phyloP scores from a whole-genome alignment of 2,888 invertebrate genomes.

The Mylabris sibirica region DNA sequence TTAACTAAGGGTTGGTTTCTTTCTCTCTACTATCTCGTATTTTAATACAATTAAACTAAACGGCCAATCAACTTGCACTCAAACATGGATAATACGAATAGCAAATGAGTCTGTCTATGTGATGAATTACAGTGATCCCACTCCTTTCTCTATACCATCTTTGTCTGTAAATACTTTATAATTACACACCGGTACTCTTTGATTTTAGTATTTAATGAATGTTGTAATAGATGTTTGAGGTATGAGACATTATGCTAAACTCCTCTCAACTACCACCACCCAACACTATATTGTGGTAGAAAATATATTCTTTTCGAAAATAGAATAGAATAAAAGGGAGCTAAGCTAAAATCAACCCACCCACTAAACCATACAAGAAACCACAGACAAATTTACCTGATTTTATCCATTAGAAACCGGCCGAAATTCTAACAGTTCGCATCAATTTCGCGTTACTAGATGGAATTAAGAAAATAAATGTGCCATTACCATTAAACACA shows the following conservation, averaged over 20 bases:
- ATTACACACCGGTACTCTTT: constrained; percentile 62
- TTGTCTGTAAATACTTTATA: constrained; percentile 62
- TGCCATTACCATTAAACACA: neutral
- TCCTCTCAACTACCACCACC: constrained; percentile 11
- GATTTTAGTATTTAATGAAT: constrained; percentile 59
- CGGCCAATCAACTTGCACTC: constrained; percentile 53
- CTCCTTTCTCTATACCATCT: constrained; percentile 55
- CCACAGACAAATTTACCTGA: constrained; percentile 4
- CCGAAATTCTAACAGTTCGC: neutral
- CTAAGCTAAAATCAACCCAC: no score
- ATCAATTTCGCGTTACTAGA: neutral
- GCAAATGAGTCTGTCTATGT: constrained; percentile 60
- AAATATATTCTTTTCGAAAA: no score
- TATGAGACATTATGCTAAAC: constrained; percentile 33
- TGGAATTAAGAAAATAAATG: neutral
- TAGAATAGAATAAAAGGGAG: no score
- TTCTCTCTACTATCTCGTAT: constrained; percentile 33
- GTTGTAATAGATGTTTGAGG: constrained; percentile 56
- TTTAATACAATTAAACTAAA: constrained; percentile 36
- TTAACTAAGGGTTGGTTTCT: constrained; percentile 1
- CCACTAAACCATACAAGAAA: no score
- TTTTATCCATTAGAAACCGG: neutral
- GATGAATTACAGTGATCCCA: constrained; percentile 60
- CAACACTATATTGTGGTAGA: no score
- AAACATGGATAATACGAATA: constrained; percentile 60